phyloP scores from a whole-genome alignment of 2,797 vertebrate genomes.

The Pelobates cultripes region DNA sequence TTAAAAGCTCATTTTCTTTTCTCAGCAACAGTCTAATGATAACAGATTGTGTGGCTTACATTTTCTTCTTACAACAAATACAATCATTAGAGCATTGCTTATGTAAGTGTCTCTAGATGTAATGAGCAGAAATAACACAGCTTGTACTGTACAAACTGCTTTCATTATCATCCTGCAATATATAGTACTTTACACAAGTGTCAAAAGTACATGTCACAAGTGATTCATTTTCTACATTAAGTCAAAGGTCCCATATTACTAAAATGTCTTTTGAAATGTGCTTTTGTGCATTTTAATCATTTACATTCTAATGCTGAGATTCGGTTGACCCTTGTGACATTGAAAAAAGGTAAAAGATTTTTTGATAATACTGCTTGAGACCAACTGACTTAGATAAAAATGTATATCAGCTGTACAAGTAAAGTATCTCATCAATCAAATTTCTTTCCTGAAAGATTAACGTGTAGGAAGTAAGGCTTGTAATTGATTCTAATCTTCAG shows the following conservation, averaged over 20 bases:
- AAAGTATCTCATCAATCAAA: slow-evolving; percentile 29
- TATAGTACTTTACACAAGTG: neutral
- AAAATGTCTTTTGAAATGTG: neutral
- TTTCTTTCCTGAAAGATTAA: slow-evolving; percentile 29
- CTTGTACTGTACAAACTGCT: slow-evolving; percentile 9
- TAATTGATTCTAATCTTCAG: slow-evolving; percentile 39
- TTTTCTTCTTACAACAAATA: slow-evolving; percentile 29
- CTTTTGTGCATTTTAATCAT: neutral
- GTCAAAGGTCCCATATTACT: slow-evolving; percentile 3
- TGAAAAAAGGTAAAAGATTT: slow-evolving; percentile 32
- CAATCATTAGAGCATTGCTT: slow-evolving; percentile 23
- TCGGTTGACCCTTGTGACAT: slow-evolving; percentile 33
- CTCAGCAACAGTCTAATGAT: slow-evolving; percentile 24
- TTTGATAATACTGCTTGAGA: slow-evolving; percentile 5
- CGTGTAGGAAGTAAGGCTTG: slow-evolving; percentile 31
- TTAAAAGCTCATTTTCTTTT: slow-evolving; percentile 41
- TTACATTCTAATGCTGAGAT: neutral
- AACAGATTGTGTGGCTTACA: slow-evolving; percentile 42
- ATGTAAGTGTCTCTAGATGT: slow-evolving; percentile 8
- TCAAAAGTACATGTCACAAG: neutral
- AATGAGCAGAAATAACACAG: slow-evolving; percentile 18
- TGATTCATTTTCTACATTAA: slow-evolving; percentile 30
- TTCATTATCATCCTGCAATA: slow-evolving; percentile 13
- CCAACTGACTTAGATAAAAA: slow-evolving; percentile 29
- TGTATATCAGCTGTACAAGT: slow-evolving; percentile 15